Evolutionary conservation across 1,140 invertebrate species (phyloP).

Genomic region (Meloidogyne floridensis): DNA sequence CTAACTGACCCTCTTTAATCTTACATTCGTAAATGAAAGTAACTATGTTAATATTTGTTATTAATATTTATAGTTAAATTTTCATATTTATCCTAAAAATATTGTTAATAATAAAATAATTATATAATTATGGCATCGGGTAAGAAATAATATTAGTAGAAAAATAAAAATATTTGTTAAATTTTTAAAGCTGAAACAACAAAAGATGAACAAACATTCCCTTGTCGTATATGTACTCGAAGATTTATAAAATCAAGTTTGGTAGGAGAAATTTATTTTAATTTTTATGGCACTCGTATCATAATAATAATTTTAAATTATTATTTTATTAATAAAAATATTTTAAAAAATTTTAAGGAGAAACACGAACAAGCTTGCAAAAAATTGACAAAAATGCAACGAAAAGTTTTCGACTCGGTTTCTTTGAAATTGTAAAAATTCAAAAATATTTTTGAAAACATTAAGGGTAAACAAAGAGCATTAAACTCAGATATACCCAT

Average conservation of each 20-base stretch:
- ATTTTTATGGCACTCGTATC: neutral
- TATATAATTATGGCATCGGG: neutral
- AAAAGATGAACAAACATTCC: conserved; percentile 49
- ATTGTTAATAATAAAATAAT: neutral
- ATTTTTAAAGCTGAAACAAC: neutral
- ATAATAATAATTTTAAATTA: neutral
- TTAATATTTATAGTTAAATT: too few species aligned
- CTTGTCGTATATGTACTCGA: conserved; percentile 48
- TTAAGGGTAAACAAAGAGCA: conserved; percentile 52
- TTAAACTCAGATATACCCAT: conserved; percentile 50
- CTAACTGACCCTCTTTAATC: too few species aligned
- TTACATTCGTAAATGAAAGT: too few species aligned
- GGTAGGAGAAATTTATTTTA: conserved; percentile 20
- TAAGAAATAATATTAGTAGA: neutral
- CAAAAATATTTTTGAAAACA: neutral
- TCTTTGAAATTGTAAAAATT: neutral
- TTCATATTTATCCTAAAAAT: too few species aligned
- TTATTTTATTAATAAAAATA: neutral
- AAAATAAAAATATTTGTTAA: neutral
- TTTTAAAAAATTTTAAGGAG: conserved; percentile 36
- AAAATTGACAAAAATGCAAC: conserved; percentile 52
- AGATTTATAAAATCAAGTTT: conserved; percentile 51
- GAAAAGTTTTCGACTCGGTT: conserved; percentile 55
- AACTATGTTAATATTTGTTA: too few species aligned
- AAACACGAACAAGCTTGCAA: conserved; percentile 58